These are phyloP conservation scores for Valencia hispanica DNA, from an alignment of 2,797 vertebrate species.

Conservation along the genomic window DNA sequence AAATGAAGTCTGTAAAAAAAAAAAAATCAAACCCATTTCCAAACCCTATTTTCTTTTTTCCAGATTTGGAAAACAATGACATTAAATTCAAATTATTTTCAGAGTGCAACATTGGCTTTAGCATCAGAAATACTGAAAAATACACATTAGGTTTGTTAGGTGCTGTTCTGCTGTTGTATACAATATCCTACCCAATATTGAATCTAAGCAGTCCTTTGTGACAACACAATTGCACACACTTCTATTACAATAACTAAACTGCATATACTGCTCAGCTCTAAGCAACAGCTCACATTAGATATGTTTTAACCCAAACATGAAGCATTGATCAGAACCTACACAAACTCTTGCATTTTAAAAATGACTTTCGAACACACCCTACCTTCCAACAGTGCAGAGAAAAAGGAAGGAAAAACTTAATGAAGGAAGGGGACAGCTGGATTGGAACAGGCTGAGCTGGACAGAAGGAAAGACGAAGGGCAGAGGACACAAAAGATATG, in stretches of 20 bases:
- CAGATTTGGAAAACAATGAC: too few species aligned
- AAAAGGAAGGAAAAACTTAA: conserved; percentile 40
- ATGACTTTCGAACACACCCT: conserved; percentile 35
- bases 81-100: neutral
- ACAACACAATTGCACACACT: neutral
- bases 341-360: conserved; percentile 36
- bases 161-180: too few species aligned
- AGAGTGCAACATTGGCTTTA: neutral
- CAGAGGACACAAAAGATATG: conserved; percentile 51
- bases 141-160: neutral
- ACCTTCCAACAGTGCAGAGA: conserved; percentile 6
- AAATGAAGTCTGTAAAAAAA: too few species aligned
- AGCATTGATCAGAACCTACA: neutral
- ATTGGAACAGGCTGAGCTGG: conserved; percentile 20
- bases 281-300: neutral
- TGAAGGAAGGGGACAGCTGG: conserved; percentile 76
- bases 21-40: neutral
- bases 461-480: conserved; percentile 40
- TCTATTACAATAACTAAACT: neutral
- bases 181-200: neutral
- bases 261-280: neutral
- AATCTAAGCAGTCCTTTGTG: neutral
- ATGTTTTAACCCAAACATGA: conserved; percentile 3
- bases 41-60: neutral
- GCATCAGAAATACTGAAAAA: neutral